Evolutionary conservation across 2,888 invertebrate genomes (phyloP).

Genomic region (Patella depressa): DNA sequence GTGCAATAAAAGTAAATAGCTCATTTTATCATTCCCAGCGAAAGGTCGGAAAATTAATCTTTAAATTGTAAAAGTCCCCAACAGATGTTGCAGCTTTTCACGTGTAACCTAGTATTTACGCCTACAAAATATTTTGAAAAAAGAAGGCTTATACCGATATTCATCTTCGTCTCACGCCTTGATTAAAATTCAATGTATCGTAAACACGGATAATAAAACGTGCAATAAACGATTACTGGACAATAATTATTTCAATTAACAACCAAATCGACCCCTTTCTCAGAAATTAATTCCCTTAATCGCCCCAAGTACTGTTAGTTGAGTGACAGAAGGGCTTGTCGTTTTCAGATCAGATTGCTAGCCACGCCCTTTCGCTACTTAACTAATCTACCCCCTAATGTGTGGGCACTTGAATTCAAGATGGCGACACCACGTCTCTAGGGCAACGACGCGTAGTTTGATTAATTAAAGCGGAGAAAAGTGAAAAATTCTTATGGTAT

Average conservation of each 20-base stretch:
- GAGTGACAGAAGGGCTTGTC: slow-evolving; percentile 15
- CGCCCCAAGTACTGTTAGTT: background rate
- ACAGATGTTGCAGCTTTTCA: too few relatives aligned
- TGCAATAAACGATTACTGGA: background rate
- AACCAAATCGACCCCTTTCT: background rate
- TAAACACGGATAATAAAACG: background rate
- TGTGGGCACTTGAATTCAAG: slow-evolving; percentile 15
- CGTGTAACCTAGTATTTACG: too few relatives aligned
- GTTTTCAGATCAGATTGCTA: slow-evolving; percentile 6
- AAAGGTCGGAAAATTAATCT: too few relatives aligned
- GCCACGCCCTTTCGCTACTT: slow-evolving; percentile 19
- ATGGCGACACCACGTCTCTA: slow-evolving; percentile 13
- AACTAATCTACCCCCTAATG: slow-evolving; percentile 32
- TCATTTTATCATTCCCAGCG: too few relatives aligned
- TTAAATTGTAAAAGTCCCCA: too few relatives aligned
- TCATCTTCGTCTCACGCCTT: background rate
- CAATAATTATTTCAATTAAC: slow-evolving; percentile 7
- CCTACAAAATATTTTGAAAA: too few relatives aligned
- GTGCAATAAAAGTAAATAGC: too few relatives aligned
- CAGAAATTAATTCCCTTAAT: slow-evolving; percentile 8
- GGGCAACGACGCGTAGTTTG: background rate
- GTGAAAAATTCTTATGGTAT: slow-evolving; percentile 3
- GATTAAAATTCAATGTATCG: slow-evolving; percentile 12
- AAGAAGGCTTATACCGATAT: too few relatives aligned
- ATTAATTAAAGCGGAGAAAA: slow-evolving; percentile 1